These are phyloP conservation scores for Drosophila murphyi DNA, from an alignment of 1,140 invertebrate genomes.

Conservation along the genomic window DNA sequence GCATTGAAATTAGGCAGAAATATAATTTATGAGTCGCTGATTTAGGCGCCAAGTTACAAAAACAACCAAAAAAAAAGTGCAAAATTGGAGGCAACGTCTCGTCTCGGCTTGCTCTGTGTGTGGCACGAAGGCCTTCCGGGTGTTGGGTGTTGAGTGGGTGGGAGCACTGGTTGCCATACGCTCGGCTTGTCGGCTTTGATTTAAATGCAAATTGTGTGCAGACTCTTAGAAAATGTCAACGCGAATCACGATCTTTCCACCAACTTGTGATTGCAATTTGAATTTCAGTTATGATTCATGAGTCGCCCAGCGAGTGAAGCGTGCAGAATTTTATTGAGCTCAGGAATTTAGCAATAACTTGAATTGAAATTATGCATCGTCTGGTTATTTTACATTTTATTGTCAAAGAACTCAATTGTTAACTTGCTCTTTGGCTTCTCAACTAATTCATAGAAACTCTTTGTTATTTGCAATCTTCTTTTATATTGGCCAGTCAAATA, in stretches of 20 bases:
- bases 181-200: conserved; percentile 62
- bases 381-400: too few relatives aligned
- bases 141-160: not conserved
- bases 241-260: conserved; percentile 62
- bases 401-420: too few relatives aligned
- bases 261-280: conserved; percentile 49
- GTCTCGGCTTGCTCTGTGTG: conserved; percentile 30
- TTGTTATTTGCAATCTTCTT: too few relatives aligned
- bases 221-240: conserved; percentile 60
- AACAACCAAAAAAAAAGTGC: not conserved
- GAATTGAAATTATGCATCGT: too few relatives aligned
- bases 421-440: too few relatives aligned
- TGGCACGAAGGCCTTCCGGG: conserved; percentile 15
- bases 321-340: conserved; percentile 1
- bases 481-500: too few relatives aligned
- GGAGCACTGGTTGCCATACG: not conserved
- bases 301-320: not conserved
- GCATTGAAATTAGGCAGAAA: conserved; percentile 69
- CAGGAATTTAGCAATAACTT: not conserved
- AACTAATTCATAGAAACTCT: too few relatives aligned
- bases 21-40: conserved; percentile 68
- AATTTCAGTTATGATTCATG: conserved; percentile 44
- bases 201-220: conserved; percentile 73
- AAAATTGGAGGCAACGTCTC: conserved; percentile 36
- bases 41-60: conserved; percentile 38